Evolutionary conservation across 2,797 vertebrate species (phyloP).

Genomic region (Mormyrops boulengeri): DNA sequence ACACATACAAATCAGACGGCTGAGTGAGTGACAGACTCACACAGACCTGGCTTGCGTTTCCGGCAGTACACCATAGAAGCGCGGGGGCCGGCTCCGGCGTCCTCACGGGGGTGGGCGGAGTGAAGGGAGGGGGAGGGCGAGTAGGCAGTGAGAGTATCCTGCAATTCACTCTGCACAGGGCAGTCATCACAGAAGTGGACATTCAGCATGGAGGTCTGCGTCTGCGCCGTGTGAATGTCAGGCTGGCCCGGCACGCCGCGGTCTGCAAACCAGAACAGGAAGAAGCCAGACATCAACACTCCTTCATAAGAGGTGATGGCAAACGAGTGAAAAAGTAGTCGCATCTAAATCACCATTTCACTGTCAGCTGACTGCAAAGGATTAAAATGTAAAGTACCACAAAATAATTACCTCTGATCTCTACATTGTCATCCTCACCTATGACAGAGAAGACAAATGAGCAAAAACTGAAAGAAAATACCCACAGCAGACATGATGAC

Average conservation of each 20-base stretch:
- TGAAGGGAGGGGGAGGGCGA: not conserved
- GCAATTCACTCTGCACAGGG: not conserved
- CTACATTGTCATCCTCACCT: not conserved
- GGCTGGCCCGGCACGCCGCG: not conserved
- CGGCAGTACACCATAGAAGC: not conserved
- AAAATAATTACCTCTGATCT: not conserved
- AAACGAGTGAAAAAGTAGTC: not conserved
- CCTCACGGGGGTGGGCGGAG: not conserved
- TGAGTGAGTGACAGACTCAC: not conserved
- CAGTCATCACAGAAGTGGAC: not conserved
- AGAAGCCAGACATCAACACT: not conserved
- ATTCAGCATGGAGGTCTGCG: constrained; percentile 1
- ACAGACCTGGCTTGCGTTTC: not conserved
- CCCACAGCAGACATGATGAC: not conserved
- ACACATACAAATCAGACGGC: not conserved
- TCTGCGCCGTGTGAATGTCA: not conserved
- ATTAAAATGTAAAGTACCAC: not conserved
- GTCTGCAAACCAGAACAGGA: not conserved
- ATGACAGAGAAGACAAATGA: not conserved
- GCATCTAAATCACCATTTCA: not conserved
- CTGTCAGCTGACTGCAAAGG: not conserved
- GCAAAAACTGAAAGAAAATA: not conserved
- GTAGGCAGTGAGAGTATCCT: not conserved
- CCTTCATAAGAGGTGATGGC: not conserved
- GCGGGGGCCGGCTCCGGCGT: not conserved